A percentile compares a stretch with the other conserved stretches of the same genome.
Conservation (phyloP, 2,797 vertebrate species). For the Melopsittacus undulatus region DNA sequence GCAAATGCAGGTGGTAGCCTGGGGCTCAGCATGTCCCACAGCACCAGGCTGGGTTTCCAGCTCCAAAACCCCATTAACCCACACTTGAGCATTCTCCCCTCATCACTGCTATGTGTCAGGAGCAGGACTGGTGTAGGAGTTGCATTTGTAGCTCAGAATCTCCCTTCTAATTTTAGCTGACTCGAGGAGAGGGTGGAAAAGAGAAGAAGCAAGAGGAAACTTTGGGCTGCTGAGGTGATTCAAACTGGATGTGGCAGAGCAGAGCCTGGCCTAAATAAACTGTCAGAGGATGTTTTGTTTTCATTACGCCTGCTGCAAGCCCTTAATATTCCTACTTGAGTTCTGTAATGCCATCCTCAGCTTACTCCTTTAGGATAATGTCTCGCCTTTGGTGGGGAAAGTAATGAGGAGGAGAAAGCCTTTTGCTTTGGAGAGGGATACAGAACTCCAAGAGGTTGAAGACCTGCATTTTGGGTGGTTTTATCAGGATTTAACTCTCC, state of each 20-base stretch:
- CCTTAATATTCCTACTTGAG: neutral
- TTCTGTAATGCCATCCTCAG: neutral
- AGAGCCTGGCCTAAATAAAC: neutral
- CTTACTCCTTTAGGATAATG: neutral
- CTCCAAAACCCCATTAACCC: neutral
- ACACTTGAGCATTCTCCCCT: neutral
- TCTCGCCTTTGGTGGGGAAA: neutral
- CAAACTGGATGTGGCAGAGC: neutral
- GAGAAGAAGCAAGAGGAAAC: neutral
- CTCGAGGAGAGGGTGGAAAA: neutral
- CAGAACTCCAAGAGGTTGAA: neutral
- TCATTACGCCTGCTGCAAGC: neutral
- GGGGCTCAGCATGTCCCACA: rapidly evolving
- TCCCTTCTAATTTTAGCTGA: neutral
- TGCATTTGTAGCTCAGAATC: neutral
- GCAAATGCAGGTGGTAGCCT: neutral
- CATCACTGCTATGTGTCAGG: rapidly evolving
- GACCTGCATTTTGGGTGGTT: neutral
- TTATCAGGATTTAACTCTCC: neutral
- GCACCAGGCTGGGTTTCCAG: neutral
- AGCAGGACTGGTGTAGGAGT: neutral
- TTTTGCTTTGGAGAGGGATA: neutral
- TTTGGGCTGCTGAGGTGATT: neutral
- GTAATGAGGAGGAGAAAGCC: neutral
- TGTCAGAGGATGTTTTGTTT: constrained; percentile 13